Conservation (phyloP, 1,140 invertebrate genomes). For the Drosophila miranda region DNA sequence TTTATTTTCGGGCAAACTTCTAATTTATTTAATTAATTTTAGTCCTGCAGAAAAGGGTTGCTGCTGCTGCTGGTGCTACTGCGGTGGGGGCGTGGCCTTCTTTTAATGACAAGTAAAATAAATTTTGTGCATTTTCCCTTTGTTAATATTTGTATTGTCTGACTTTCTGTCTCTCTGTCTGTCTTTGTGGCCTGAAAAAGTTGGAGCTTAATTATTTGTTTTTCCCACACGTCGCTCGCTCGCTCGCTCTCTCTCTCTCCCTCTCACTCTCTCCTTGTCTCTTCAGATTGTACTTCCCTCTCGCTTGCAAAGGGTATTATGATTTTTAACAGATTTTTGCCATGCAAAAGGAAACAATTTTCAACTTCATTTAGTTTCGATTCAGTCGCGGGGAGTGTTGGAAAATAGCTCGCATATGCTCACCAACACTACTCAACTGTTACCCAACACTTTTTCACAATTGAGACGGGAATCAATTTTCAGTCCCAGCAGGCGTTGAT, state of each 20-base stretch:
- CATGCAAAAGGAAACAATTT: no score
- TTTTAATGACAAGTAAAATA: conserved; percentile 35
- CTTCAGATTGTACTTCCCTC: background rate
- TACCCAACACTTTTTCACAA: no score
- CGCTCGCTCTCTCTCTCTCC: background rate
- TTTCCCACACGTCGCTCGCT: background rate
- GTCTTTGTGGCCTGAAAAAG: conserved; percentile 10
- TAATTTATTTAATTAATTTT: conserved; percentile 75
- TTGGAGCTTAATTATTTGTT: conserved; percentile 57
- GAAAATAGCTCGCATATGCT: no score
- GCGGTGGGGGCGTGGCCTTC: conserved; percentile 5
- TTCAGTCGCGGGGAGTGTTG: no score
- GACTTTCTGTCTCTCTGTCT: conserved; percentile 24
- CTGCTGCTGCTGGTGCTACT: background rate
- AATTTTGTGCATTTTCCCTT: conserved; percentile 40
- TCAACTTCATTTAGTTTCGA: no score
- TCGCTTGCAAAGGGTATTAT: background rate
- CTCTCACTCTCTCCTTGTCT: background rate
- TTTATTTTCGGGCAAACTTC: conserved; percentile 58
- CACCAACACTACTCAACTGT: no score
- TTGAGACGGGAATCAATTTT: no score
- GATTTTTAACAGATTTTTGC: no score
- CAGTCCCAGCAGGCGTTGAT: no score
- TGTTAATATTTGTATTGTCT: conserved; percentile 45
- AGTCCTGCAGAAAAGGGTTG: conserved; percentile 26